These are phyloP conservation scores for Oxyscelio sp. DNA, from an alignment of 2,888 invertebrate species.

Conservation along the genomic window DNA sequence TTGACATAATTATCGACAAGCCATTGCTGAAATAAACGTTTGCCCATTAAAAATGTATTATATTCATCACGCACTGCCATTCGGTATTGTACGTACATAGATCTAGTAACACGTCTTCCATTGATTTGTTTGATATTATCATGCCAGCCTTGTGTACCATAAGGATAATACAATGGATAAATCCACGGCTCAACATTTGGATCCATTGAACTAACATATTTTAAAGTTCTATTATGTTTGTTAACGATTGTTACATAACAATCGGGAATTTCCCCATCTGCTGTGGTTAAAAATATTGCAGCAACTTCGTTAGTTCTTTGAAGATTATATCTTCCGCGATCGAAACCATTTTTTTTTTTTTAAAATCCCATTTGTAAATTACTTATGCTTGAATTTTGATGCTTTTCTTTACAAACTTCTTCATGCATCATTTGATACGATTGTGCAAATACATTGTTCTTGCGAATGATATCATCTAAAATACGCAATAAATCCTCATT, in stretches of 20 bases:
- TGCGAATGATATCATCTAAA: background rate
- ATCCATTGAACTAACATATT: background rate
- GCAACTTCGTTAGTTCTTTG: no score
- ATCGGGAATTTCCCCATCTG: background rate
- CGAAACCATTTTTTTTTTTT: background rate
- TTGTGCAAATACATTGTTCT: background rate
- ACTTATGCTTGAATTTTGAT: background rate
- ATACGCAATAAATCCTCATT: background rate
- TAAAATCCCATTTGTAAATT: background rate
- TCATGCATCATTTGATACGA: constrained; percentile 8
- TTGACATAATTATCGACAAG: background rate
- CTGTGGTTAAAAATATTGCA: background rate
- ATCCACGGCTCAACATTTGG: no score
- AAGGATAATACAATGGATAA: no score
- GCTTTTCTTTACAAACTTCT: background rate
- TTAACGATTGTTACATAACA: background rate
- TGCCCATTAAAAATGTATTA: background rate
- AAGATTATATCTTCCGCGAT: background rate
- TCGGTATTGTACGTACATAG: background rate
- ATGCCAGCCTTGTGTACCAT: constrained; percentile 1
- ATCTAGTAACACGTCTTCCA: background rate
- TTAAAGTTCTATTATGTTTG: background rate
- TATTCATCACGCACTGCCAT: background rate
- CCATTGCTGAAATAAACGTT: background rate
- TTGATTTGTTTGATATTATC: background rate